Conservation (phyloP, 2,797 vertebrate species). For the Myotis findleyi region DNA sequence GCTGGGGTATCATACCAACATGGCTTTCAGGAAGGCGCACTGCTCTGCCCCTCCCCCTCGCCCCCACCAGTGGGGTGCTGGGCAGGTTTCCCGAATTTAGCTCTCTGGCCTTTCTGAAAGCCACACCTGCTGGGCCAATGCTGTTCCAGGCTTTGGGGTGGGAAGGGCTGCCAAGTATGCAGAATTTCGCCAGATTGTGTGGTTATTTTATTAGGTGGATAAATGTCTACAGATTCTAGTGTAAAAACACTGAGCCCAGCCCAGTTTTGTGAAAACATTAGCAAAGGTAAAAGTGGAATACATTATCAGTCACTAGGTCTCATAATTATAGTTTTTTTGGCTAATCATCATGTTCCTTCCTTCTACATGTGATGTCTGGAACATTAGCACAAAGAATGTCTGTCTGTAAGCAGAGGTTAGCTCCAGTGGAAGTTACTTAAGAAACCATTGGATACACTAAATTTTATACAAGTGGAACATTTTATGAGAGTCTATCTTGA, state of each 20-base stretch:
- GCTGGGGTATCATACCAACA: background rate
- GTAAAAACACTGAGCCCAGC: slow-evolving; percentile 33
- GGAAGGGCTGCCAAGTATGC: slow-evolving; percentile 39
- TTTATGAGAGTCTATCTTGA: background rate
- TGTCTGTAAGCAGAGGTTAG: slow-evolving; percentile 49
- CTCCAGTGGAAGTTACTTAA: background rate
- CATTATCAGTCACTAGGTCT: slow-evolving; percentile 58
- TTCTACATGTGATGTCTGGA: slow-evolving; percentile 6
- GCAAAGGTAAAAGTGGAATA: slow-evolving; percentile 64
- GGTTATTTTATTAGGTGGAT: slow-evolving; percentile 74
- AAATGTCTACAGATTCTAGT: slow-evolving; percentile 60
- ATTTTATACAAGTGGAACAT: slow-evolving; percentile 3
- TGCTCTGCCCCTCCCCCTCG: background rate
- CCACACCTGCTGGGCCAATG: background rate
- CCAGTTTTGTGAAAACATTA: slow-evolving; percentile 72
- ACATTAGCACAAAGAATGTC: slow-evolving; percentile 47
- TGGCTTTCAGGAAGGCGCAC: slow-evolving; percentile 8
- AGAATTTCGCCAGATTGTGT: slow-evolving; percentile 35
- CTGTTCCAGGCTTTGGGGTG: background rate
- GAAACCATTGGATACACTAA: background rate
- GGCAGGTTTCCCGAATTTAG: slow-evolving; percentile 21
- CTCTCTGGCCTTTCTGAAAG: slow-evolving; percentile 17
- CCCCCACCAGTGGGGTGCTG: background rate
- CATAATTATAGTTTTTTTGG: slow-evolving; percentile 63
- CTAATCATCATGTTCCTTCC: slow-evolving; percentile 48